Evolutionary conservation across 1,140 invertebrate genomes (phyloP).

Genomic region (Caerostris extrusa): DNA sequence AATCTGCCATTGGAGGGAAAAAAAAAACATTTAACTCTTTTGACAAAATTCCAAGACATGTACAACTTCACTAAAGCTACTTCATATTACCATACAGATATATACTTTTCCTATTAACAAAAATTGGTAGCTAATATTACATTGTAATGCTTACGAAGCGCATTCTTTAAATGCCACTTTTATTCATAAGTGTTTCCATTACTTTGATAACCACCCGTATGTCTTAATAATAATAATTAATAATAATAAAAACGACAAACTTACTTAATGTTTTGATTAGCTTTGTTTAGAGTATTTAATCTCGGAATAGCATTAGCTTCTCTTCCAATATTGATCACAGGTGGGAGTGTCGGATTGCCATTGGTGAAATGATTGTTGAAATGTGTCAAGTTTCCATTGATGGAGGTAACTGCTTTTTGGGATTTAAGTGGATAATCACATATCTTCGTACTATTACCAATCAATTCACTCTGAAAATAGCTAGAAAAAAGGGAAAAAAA

Average conservation of each 20-base stretch:
- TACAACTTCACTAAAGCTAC: too few species aligned
- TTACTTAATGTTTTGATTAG: constrained; percentile 27
- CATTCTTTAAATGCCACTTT: too few species aligned
- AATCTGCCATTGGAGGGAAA: too few species aligned
- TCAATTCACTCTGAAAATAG: constrained; percentile 79
- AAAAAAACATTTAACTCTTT: too few species aligned
- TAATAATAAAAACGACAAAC: background rate
- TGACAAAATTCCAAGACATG: too few species aligned
- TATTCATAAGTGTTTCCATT: too few species aligned
- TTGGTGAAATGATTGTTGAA: background rate
- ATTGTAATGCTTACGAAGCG: too few species aligned
- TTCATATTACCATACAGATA: too few species aligned
- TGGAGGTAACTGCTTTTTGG: background rate
- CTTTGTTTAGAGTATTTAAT: constrained; percentile 33
- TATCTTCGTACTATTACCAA: constrained; percentile 72
- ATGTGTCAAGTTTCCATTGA: background rate
- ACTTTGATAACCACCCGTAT: too few species aligned
- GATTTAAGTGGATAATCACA: constrained; percentile 39
- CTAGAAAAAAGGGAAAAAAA: constrained; percentile 68
- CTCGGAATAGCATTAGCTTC: background rate
- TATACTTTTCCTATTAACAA: too few species aligned
- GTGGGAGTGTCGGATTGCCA: background rate
- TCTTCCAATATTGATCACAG: constrained; percentile 22
- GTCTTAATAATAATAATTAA: too few species aligned
- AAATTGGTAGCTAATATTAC: too few species aligned